phyloP scores from a whole-genome alignment of 2,113 vertebrate species.

The Grus americana region DNA sequence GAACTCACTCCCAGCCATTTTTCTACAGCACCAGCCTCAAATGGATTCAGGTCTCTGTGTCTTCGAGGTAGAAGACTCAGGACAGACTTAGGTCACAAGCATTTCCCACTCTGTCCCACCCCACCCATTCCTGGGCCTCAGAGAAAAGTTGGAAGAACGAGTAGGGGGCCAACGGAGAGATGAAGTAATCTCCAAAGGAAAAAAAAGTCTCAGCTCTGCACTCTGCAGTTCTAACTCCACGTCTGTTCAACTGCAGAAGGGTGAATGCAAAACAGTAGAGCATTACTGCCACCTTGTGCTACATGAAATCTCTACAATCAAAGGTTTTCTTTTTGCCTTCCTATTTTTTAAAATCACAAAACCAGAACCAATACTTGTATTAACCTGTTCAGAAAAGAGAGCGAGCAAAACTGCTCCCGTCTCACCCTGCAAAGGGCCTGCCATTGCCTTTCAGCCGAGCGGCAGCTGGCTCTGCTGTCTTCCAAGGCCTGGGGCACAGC shows the following conservation, averaged over 20 bases:
- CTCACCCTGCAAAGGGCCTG: fast-evolving
- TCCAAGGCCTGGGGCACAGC: fast-evolving
- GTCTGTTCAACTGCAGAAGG: background rate
- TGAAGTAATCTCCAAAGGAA: background rate
- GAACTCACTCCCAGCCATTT: background rate
- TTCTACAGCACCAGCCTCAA: background rate
- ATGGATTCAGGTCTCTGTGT: fast-evolving
- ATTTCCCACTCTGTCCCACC: background rate
- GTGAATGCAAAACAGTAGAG: background rate
- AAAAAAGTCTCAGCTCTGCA: background rate
- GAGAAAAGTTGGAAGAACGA: background rate
- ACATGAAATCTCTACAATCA: background rate
- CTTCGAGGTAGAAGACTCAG: background rate
- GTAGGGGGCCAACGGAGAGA: fast-evolving
- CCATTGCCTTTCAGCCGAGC: background rate
- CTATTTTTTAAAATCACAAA: background rate
- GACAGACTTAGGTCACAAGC: background rate
- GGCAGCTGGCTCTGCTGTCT: fast-evolving
- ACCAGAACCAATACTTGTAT: background rate
- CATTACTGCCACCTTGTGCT: conserved; percentile 49
- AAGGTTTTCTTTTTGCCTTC: background rate
- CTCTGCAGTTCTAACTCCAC: background rate
- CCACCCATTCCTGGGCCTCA: background rate
- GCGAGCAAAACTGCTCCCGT: fast-evolving
- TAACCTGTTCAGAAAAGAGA: background rate